Conservation (phyloP, 2,113 vertebrate species). For the Callionymus lyra region DNA sequence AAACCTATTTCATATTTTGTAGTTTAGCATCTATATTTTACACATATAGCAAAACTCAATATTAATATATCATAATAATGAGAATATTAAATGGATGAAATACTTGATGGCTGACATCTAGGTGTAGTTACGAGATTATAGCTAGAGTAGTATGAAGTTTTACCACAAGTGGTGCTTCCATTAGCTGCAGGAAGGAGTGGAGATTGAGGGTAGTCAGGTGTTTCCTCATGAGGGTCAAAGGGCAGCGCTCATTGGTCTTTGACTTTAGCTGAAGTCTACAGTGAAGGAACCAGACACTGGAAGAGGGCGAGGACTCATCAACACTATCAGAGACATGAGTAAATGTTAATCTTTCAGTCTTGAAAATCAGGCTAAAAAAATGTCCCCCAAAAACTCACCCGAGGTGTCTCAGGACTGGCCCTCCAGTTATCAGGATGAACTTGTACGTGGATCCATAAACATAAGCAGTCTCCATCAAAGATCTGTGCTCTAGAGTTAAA, state of each 20-base stretch:
- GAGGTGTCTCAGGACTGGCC: constrained; percentile 67
- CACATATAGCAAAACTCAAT: too few relatives aligned
- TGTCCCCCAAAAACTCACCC: constrained; percentile 58
- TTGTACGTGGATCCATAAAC: constrained; percentile 82
- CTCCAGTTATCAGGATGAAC: constrained; percentile 87
- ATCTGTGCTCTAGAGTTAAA: constrained; percentile 77
- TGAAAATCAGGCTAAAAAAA: not conserved
- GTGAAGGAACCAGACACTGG: constrained; percentile 79
- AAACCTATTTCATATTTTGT: too few relatives aligned
- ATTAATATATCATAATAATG: not conserved
- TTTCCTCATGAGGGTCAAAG: constrained; percentile 70
- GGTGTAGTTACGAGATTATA: not conserved
- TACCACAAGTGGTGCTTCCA: constrained; percentile 85
- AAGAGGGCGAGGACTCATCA: constrained; percentile 39
- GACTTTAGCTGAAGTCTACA: constrained; percentile 49
- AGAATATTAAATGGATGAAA: too few relatives aligned
- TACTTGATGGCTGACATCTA: not conserved
- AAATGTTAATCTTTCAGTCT: not conserved
- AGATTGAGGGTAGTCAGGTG: constrained; percentile 76
- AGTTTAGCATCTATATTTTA: too few relatives aligned
- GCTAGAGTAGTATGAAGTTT: not conserved
- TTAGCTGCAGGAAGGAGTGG: constrained; percentile 83
- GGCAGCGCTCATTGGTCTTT: constrained; percentile 62
- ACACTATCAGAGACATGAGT: constrained; percentile 45
- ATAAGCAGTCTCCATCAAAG: constrained; percentile 89